Base-by-base conservation (phyloP, 2,888 invertebrate genomes). In the Neoscelio sp. region DNA sequence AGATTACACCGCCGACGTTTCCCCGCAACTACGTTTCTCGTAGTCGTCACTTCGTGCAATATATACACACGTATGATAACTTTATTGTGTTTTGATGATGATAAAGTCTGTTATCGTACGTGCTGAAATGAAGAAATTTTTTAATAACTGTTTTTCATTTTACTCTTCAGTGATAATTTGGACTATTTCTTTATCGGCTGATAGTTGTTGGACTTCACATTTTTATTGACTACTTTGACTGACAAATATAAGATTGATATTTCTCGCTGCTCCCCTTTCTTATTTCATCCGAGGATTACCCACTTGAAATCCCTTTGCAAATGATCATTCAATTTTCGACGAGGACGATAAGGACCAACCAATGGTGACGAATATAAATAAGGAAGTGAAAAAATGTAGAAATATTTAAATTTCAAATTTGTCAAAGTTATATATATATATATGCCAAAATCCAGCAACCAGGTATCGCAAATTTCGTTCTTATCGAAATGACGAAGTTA, bases 291-390 rank as follows among this genome's bases (percentile, higher is more conserved):
- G 26, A 38, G 38, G 40, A 46, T 48, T 54, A 38, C 48, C 30
- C 50, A 33, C 13, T 26, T 52, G 28, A 56, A 77, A 54, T 70
- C 71, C 46, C 20, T 65, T 30, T 44, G 33, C 35, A 35, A 48
- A 67, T 54, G 42, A 71, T 71, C 44, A 77, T 77, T 71, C 70
- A 62, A 70, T 70, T 71, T 70, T 38, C 64, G 62, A 33, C 62
- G 35, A 13, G 30, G 7, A 28, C 7, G 30, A 33, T 35, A 44
- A 42, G 40, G n/a, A n/a, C 17, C 38, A 64, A 71, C 60, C 81
- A 80, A 81, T 82, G 80, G 83, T 82, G 84, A 84, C 82, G 85
- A 82, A 84, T 85, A 83, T 83, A 84, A 86, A 86, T 84, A 84
- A 80, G 80, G 65, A 76, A 23, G 67, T 68, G 70, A 50, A 28